These are phyloP conservation scores for Nyctibius grandis DNA, from an alignment of 2,797 vertebrate genomes.

Conservation along the genomic window DNA sequence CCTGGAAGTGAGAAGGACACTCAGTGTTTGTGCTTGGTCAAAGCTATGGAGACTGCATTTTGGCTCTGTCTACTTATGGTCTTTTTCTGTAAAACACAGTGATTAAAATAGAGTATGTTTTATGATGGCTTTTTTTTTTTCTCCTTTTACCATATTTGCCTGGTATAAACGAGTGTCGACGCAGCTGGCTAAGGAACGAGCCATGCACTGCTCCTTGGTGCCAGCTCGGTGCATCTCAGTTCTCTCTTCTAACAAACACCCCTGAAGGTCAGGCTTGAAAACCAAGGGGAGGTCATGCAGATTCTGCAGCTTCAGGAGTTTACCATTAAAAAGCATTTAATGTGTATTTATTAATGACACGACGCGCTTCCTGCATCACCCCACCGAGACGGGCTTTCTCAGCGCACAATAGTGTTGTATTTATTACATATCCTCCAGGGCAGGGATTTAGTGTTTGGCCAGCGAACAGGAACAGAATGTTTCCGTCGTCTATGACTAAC, in stretches of 20 bases:
- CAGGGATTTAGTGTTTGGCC: slow-evolving; percentile 45
- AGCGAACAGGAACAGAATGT: slow-evolving; percentile 60
- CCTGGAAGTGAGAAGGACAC: not conserved
- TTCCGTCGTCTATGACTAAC: slow-evolving; percentile 37
- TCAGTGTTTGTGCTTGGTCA: not conserved
- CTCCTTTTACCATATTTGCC: not conserved
- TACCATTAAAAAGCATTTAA: not conserved
- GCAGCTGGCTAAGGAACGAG: not conserved
- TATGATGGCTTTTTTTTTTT: not conserved
- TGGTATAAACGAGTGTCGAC: not conserved
- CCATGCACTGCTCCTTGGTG: not conserved
- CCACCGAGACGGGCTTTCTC: slow-evolving; percentile 19
- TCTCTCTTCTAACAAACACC: not conserved
- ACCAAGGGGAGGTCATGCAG: not conserved
- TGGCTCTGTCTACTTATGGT: not conserved
- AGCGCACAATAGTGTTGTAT: not conserved
- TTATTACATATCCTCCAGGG: slow-evolving; percentile 16
- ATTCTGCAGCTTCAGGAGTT: not conserved
- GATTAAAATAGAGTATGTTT: slow-evolving; percentile 14
- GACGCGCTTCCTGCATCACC: slow-evolving; percentile 11
- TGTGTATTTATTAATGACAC: not conserved
- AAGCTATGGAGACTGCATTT: not conserved
- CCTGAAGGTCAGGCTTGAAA: not conserved
- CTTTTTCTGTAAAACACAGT: not conserved
- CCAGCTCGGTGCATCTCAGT: not conserved